Percentiles rank a stretch among this genome's conserved stretches.
phyloP scores from a whole-genome alignment of 2,113 vertebrate species.

The Scytalopus superciliaris region DNA sequence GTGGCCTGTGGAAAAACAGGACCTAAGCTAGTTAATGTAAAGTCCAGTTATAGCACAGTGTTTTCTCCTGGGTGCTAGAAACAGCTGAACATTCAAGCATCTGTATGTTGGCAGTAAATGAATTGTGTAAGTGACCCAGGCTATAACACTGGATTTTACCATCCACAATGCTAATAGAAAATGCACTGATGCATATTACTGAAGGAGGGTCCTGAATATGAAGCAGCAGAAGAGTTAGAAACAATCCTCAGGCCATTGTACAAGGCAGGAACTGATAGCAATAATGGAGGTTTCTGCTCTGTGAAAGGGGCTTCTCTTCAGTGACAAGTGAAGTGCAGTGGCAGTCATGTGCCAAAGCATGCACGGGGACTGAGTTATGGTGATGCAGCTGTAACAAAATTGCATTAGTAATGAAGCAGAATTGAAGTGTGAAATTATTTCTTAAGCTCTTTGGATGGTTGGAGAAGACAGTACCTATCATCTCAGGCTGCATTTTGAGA shows the following conservation, averaged over 20 bases:
- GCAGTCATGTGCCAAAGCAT: background rate
- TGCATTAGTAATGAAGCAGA: background rate
- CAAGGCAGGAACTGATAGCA: background rate
- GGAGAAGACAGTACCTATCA: background rate
- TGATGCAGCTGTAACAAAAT: background rate
- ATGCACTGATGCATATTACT: background rate
- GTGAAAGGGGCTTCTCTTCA: background rate
- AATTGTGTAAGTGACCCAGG: slow-evolving; percentile 30
- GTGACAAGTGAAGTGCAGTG: background rate
- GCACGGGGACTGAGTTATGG: background rate
- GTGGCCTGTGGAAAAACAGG: slow-evolving; percentile 27
- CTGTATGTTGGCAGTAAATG: background rate
- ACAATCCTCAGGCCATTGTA: background rate
- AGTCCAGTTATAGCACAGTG: slow-evolving; percentile 23
- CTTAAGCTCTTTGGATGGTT: background rate
- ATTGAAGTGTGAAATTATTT: background rate
- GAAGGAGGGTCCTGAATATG: background rate
- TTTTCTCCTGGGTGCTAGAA: slow-evolving; percentile 30
- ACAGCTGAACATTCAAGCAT: background rate
- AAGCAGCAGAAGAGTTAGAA: background rate
- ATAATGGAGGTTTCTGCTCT: background rate
- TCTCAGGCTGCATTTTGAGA: background rate
- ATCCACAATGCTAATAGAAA: slow-evolving; percentile 27
- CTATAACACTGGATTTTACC: background rate
- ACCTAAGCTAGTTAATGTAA: background rate